Evolutionary conservation across 1,140 invertebrate species (phyloP).

Genomic region (Copidosoma floridanum): DNA sequence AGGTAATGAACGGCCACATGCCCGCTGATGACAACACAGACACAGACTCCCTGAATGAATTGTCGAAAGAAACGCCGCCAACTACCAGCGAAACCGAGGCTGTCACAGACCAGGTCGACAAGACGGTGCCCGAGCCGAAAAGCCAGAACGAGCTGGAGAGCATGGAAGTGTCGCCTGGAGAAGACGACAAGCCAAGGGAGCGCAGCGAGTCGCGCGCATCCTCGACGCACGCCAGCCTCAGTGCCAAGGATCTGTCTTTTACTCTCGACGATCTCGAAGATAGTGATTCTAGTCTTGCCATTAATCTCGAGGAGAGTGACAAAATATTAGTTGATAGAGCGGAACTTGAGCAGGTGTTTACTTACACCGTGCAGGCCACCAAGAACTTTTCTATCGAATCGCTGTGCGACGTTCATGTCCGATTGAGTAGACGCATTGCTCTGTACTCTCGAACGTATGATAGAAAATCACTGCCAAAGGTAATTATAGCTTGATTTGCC

Average conservation of each 20-base stretch:
- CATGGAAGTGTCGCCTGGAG: slow-evolving; percentile 21
- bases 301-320: slow-evolving; percentile 47
- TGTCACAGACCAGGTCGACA: too few species aligned
- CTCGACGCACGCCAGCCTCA: slow-evolving; percentile 32
- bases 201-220: slow-evolving; percentile 37
- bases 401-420: slow-evolving; percentile 63
- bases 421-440: slow-evolving; percentile 60
- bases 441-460: slow-evolving; percentile 56
- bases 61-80: background rate
- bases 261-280: too few species aligned
- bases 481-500: slow-evolving; percentile 46
- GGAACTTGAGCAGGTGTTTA: slow-evolving; percentile 62
- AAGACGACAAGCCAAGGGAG: slow-evolving; percentile 29
- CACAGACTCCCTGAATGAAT: slow-evolving; percentile 18
- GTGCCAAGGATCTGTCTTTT: slow-evolving; percentile 46
- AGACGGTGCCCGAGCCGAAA: background rate
- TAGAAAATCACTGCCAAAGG: slow-evolving; percentile 63
- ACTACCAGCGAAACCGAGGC: too few species aligned
- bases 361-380: slow-evolving; percentile 59
- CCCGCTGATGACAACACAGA: slow-evolving; percentile 40
- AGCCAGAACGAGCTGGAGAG: slow-evolving; percentile 23
- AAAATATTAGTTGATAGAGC: slow-evolving; percentile 60
- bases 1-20: slow-evolving; percentile 49
- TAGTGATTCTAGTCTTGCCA: slow-evolving; percentile 42
- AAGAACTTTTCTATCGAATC: slow-evolving; percentile 60